Evolutionary conservation across 2,113 vertebrate species (phyloP), one percentile per base, ranked within the genome.

Genomic region (Sitta europaea): DNA sequence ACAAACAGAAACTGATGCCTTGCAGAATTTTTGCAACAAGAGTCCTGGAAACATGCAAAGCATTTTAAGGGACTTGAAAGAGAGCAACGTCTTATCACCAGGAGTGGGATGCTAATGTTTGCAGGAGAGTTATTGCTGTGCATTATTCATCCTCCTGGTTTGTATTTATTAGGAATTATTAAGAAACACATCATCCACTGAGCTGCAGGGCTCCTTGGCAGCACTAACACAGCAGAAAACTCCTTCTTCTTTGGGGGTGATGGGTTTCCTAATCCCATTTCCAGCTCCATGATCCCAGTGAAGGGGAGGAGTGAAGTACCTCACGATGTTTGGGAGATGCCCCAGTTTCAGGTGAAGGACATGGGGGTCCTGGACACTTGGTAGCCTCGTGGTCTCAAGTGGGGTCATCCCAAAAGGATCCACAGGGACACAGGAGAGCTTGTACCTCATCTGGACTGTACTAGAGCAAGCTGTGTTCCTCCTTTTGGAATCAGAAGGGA

Each of bases 41-140:
- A 92, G 71, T 17, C 93, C 66, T 31, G 45, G 80, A 91, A 88
- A 70, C 16, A 22, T 9, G 23, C 45, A 48, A 3, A 67, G 38
- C 54, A 38, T 84, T 92, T 97, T 61, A 86, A 84, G 13, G 42
- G 61, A 94, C 86, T 91, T 81, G 38, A 70, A 88, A 92, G 83
- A 72, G 63, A 96, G 43, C 5, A 1, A 29, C 2, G 2, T 31
- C 43, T 88, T 78, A 83, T 31, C 85, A 68, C 77, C 88, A 68
- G 3, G 6, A 88, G 31, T 1, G 6, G 75, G 85, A 91, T 74
- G 88, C 38, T 61, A 51, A 33, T 14, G 54, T 33, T 53, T 76
- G 65, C 90, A 35, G 48, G 58, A 22, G 71, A 87, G 63, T 80
- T 57, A 73, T 47, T 2, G 6, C 74, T 21, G n/a, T 11, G 63